A percentile compares a stretch with the other conserved stretches of the same genome.
These are phyloP conservation scores for Meteorus sp. DNA, from an alignment of 1,140 invertebrate genomes.

Conservation along the genomic window DNA sequence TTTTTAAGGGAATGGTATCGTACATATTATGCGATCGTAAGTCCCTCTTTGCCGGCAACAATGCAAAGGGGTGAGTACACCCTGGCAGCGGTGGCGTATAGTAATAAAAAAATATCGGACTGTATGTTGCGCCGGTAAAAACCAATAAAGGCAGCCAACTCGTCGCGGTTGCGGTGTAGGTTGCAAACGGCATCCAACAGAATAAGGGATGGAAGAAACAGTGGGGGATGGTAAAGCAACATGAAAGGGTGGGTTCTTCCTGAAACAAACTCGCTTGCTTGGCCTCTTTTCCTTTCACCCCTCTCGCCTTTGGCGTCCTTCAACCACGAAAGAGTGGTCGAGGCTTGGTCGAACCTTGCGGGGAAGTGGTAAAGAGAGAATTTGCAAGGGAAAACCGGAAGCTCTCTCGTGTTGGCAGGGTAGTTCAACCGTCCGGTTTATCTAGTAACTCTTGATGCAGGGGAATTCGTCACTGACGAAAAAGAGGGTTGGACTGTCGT, in stretches of 20 bases:
- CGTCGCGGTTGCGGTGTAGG: conserved; percentile 51
- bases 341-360: conserved; percentile 41
- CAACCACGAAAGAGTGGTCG: conserved; percentile 39
- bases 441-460: conserved; percentile 33
- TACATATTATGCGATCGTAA: conserved; percentile 22
- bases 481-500: conserved; percentile 3
- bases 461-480: conserved; percentile 5
- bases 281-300: conserved; percentile 6
- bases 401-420: conserved; percentile 49
- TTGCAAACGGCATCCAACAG: conserved; percentile 33
- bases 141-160: conserved; percentile 55
- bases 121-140: conserved; percentile 50
- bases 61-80: conserved; percentile 10
- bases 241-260: conserved; percentile 47
- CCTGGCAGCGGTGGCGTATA: background rate
- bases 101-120: conserved; percentile 44
- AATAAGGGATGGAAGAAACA: background rate
- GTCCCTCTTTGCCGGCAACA: conserved; percentile 21
- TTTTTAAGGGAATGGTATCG: background rate
- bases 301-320: background rate
- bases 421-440: conserved; percentile 26
- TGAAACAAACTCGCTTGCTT: conserved; percentile 52
- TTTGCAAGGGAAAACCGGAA: conserved; percentile 55
- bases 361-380: conserved; percentile 57
- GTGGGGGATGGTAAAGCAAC: background rate